Percentiles rank a stretch among this genome's conserved stretches.
These are phyloP conservation scores for Melanotaenia duboulayi DNA, from an alignment of 2,113 vertebrate genomes.

Conservation along the genomic window DNA sequence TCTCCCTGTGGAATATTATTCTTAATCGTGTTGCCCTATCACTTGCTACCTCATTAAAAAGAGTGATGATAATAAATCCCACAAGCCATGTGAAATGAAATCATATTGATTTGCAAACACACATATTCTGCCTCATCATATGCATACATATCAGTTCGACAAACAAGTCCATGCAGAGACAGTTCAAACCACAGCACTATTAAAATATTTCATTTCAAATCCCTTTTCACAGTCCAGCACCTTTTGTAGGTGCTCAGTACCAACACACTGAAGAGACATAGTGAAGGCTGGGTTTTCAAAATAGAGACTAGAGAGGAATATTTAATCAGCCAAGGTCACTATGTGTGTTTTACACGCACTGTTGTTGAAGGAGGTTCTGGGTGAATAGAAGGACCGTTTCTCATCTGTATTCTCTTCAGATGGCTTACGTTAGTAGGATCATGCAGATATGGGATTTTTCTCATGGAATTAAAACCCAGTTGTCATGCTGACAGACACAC, in stretches of 20 bases:
- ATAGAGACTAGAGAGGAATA: constrained; percentile 60
- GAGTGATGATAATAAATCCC: constrained; percentile 78
- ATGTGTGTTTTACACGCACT: constrained; percentile 58
- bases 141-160: constrained; percentile 48
- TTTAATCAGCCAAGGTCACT: constrained; percentile 77
- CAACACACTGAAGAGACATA: constrained; percentile 30
- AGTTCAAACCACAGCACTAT: constrained; percentile 24
- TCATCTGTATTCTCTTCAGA: constrained; percentile 81
- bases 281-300: constrained; percentile 43
- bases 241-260: constrained; percentile 51
- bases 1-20: constrained; percentile 62
- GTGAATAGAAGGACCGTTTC: constrained; percentile 59
- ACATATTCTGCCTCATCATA: constrained; percentile 20
- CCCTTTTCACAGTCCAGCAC: constrained; percentile 52
- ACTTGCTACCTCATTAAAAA: constrained; percentile 79
- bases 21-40: constrained; percentile 73
- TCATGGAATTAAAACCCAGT: constrained; percentile 75
- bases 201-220: constrained; percentile 63
- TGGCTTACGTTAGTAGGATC: constrained; percentile 72
- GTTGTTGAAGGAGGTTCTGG: constrained; percentile 60
- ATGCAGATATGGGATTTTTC: constrained; percentile 72
- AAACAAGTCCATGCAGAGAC: constrained; percentile 30
- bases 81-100: constrained; percentile 61
- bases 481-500: constrained; percentile 70
- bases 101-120: constrained; percentile 70